Evolutionary conservation across 2,888 invertebrate species (phyloP).

Genomic region (Aleiodes testaceus): DNA sequence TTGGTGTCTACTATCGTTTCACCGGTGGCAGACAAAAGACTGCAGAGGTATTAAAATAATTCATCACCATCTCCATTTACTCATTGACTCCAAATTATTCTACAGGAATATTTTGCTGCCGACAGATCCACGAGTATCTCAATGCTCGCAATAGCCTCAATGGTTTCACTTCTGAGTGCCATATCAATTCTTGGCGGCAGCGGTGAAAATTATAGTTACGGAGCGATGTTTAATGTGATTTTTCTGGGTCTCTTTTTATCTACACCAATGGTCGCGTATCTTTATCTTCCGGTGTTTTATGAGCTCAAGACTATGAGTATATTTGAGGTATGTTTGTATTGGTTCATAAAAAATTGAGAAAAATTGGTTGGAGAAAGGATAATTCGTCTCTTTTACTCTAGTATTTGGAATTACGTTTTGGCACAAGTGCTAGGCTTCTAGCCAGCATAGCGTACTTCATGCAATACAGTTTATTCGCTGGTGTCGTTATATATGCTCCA

Average conservation of each 20-base stretch:
- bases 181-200: constrained; percentile 92
- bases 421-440: constrained; percentile 73
- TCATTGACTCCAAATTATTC: constrained; percentile 19
- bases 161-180: constrained; percentile 96
- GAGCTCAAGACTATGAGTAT: constrained; percentile 88
- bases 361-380: not conserved
- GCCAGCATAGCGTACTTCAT: constrained; percentile 76
- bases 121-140: constrained; percentile 85
- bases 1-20: constrained; percentile 90
- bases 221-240: constrained; percentile 85
- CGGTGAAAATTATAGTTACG: constrained; percentile 88
- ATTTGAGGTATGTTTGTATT: constrained; percentile 79
- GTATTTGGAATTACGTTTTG: constrained; percentile 79
- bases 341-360: not conserved
- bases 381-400: constrained; percentile 63
- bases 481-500: constrained; percentile 79
- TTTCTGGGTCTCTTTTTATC: constrained; percentile 85
- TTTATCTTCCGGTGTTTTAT: constrained; percentile 91
- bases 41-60: constrained; percentile 47
- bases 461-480: constrained; percentile 76
- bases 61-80: constrained; percentile 45
- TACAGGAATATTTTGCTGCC: constrained; percentile 87
- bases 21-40: constrained; percentile 89
- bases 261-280: constrained; percentile 84
- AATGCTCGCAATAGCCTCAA: constrained; percentile 90